Evolutionary conservation across 1,140 invertebrate species (phyloP).

Genomic region (Neodiprion pinetum): DNA sequence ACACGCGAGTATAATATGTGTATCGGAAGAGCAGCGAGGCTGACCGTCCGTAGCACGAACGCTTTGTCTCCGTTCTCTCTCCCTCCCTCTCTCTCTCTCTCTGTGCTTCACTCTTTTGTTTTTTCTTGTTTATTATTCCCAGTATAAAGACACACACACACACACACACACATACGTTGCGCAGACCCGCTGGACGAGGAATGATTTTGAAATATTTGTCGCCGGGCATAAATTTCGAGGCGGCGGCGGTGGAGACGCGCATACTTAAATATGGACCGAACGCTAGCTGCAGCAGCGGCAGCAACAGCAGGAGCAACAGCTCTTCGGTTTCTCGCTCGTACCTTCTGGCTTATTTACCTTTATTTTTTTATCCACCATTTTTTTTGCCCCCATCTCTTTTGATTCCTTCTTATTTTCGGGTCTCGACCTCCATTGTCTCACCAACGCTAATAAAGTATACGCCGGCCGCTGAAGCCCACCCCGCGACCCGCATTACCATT

Average conservation of each 20-base stretch:
- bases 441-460: constrained; percentile 59
- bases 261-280: constrained; percentile 60
- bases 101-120: constrained; percentile 20
- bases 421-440: constrained; percentile 60
- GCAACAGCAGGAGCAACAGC: not conserved
- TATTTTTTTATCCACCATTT: constrained; percentile 23
- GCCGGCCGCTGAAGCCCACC: constrained; percentile 51
- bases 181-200: constrained; percentile 18
- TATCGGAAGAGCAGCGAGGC: not conserved
- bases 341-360: constrained; percentile 24
- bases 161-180: constrained; percentile 4
- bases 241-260: constrained; percentile 40
- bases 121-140: constrained; percentile 9
- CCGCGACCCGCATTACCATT: constrained; percentile 54
- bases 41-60: constrained; percentile 21
- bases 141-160: not conserved
- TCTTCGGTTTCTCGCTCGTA: not conserved
- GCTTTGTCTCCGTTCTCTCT: constrained; percentile 31
- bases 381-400: constrained; percentile 19
- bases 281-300: no score
- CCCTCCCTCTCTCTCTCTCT: constrained; percentile 28
- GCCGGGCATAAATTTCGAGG: constrained; percentile 58
- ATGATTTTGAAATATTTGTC: constrained; percentile 61
- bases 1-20: no score
- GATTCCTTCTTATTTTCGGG: constrained; percentile 55